Base-by-base conservation (phyloP, 2,113 vertebrate genomes). In the Caracal caracal region DNA sequence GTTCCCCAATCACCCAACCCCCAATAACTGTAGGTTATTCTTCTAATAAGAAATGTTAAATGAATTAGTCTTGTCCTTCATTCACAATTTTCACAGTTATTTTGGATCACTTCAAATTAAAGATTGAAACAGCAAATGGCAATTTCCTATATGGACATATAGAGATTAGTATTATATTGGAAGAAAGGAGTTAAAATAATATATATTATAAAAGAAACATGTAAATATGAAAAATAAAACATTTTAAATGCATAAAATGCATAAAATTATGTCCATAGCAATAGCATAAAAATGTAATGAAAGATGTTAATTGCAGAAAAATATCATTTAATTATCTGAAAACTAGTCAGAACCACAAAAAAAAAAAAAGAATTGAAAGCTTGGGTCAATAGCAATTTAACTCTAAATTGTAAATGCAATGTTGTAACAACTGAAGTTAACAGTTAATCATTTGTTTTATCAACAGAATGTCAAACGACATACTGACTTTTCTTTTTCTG, bases 101-200 rank as follows among this genome's bases (percentile, higher is more conserved):
- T 80, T 84, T 79, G 1, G 28, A 0, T 92, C 43, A 3, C 93
- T 86, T 66, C 35, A 96, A 85, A 75, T 20, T 83, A 6, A 83
- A 51, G 28, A 65, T 30, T 75, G 86, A 90, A 7, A 33, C 17
- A 65, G 6, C 0, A 0, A 63, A 43, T 66, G 47, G 33, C 11
- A 90, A 17, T 56, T 87, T 78, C 10, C 2, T 43, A 16, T 92
- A 89, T 83, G n/a, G 15, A 6, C 16, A 97, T 94, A 96, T 71
- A 90, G 33, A 49, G 49, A 4, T 33, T 66, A 93, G 56, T 61
- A 40, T 66, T 80, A 2, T 80, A 86, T 61, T 51, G 30, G 51
- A 5, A 1, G 7, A 86, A 0, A 59, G 20, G 3, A 83, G 5
- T 76, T 43, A 85, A 84, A 68, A 15, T 71, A 79, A 51, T 20